A percentile compares a stretch with the other conserved stretches of the same genome.
phyloP scores from a whole-genome alignment of 1,140 invertebrate genomes.

The Trinorchestia longiramus region DNA sequence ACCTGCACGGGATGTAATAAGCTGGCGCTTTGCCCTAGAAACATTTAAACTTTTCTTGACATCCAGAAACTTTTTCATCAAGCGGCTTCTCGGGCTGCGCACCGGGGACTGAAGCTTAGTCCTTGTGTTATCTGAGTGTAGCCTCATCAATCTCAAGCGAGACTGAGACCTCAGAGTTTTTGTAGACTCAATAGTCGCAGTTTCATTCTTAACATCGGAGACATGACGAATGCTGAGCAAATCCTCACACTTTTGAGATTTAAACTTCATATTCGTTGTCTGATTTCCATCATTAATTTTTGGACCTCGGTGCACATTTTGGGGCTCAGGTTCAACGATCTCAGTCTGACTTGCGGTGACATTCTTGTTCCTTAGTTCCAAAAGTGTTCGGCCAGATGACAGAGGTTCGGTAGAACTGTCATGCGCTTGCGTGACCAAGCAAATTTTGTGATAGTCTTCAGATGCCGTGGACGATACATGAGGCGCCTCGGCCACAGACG shows the following conservation, averaged over 20 bases:
- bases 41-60: not conserved
- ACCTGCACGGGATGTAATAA: constrained; percentile 8
- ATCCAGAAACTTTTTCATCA: constrained; percentile 6
- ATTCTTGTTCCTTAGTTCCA: not conserved
- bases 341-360: not conserved
- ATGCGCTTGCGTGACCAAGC: not conserved
- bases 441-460: not conserved
- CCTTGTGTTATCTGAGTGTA: not conserved
- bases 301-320: not conserved
- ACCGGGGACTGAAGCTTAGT: not conserved
- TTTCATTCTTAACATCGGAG: not conserved
- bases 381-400: not conserved
- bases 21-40: not conserved
- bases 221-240: not conserved
- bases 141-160: not conserved
- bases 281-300: not conserved
- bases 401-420: not conserved
- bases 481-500: not conserved
- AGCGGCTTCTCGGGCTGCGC: not conserved
- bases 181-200: not conserved
- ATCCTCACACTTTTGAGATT: not conserved
- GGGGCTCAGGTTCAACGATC: not conserved
- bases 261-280: not conserved
- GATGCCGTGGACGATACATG: not conserved
- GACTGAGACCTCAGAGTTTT: not conserved